Evolutionary conservation across 2,797 vertebrate genomes (phyloP).

Genomic region (Iguana delicatissima): DNA sequence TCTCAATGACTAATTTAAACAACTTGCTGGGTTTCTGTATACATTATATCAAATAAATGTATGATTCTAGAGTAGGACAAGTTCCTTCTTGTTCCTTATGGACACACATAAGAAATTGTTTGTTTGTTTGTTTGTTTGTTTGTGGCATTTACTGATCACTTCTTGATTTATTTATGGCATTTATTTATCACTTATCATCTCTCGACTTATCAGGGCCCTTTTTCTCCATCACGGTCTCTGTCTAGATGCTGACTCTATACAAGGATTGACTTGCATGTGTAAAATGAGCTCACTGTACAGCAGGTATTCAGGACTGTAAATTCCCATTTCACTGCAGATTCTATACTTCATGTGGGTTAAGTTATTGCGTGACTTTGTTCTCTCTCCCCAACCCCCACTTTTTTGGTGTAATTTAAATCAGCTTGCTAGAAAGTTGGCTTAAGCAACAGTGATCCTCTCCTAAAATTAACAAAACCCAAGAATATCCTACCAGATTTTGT

Average conservation of each 20-base stretch:
- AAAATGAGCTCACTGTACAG: constrained; percentile 28
- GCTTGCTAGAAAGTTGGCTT: constrained; percentile 80
- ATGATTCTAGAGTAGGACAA: too few species aligned
- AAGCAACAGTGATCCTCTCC: constrained; percentile 71
- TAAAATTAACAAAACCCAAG: constrained; percentile 79
- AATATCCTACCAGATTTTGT: constrained; percentile 81
- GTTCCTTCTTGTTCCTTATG: too few species aligned
- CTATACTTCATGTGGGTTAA: constrained; percentile 74
- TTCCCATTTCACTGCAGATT: constrained; percentile 45
- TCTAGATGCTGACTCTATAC: constrained; percentile 56
- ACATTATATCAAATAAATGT: too few species aligned
- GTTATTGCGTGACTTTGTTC: constrained; percentile 62
- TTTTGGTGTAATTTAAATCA: constrained; percentile 80
- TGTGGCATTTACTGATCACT: constrained; percentile 22
- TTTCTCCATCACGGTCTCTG: background rate
- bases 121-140: background rate
- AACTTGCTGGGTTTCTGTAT: too few species aligned
- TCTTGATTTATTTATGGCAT: constrained; percentile 4
- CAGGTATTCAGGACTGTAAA: constrained; percentile 25
- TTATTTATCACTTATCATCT: too few species aligned
- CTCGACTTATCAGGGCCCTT: too few species aligned
- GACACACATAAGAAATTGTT: too few species aligned
- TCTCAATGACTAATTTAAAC: too few species aligned
- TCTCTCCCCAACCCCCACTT: constrained; percentile 40
- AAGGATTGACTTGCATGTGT: constrained; percentile 44